Conservation (phyloP, 2,888 invertebrate genomes). For the Yponomeuta malinellus region DNA sequence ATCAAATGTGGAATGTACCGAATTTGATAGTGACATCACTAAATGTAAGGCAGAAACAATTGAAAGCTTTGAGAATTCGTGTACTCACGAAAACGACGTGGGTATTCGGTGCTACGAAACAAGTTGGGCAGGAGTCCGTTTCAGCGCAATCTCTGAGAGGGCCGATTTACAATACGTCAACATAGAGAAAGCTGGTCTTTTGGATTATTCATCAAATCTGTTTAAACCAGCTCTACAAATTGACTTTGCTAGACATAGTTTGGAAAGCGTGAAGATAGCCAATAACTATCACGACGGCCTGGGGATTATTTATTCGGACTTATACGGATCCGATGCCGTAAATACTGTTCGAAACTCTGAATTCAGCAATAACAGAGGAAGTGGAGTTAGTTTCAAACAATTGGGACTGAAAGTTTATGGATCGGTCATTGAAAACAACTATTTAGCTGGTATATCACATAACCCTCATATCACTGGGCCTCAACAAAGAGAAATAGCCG, state of each 20-base stretch:
- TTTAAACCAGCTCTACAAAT: slow-evolving; percentile 94
- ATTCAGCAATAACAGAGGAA: slow-evolving; percentile 88
- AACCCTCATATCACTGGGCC: slow-evolving; percentile 89
- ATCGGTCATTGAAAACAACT: slow-evolving; percentile 88
- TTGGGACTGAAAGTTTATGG: slow-evolving; percentile 88
- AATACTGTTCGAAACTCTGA: slow-evolving; percentile 90
- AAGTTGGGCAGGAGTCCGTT: slow-evolving; percentile 95
- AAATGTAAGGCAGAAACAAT: slow-evolving; percentile 87
- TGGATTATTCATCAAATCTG: slow-evolving; percentile 92
- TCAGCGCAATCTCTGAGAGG: slow-evolving; percentile 91
- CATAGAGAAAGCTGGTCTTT: slow-evolving; percentile 93
- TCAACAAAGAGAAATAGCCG: slow-evolving; percentile 93
- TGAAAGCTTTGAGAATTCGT: slow-evolving; percentile 91
- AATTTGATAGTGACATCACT: slow-evolving; percentile 92
- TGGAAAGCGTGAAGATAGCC: slow-evolving; percentile 86
- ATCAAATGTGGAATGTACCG: slow-evolving; percentile 93
- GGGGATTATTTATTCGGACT: slow-evolving; percentile 95
- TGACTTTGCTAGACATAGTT: slow-evolving; percentile 87
- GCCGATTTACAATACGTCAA: slow-evolving; percentile 91
- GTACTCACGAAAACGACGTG: slow-evolving; percentile 90
- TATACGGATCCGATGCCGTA: slow-evolving; percentile 88
- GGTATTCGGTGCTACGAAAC: slow-evolving; percentile 92
- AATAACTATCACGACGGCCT: slow-evolving; percentile 95
- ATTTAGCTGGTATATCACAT: slow-evolving; percentile 91
- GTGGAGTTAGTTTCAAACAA: slow-evolving; percentile 93